These are phyloP conservation scores for Charina bottae DNA, from an alignment of 2,113 vertebrate species.

Conservation along the genomic window DNA sequence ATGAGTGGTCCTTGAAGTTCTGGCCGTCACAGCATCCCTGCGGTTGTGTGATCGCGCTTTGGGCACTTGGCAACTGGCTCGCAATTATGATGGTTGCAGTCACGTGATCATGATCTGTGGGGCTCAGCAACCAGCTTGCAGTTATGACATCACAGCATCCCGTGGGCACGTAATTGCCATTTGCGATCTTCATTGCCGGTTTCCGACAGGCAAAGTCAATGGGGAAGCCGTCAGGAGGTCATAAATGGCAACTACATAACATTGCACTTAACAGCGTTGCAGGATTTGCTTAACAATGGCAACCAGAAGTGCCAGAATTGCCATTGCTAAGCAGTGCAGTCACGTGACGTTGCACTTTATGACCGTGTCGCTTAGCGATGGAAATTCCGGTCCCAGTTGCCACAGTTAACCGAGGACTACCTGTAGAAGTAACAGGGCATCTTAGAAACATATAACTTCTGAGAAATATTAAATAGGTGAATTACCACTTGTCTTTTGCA, in stretches of 20 bases:
- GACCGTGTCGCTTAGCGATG: background rate
- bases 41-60: background rate
- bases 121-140: too few relatives aligned
- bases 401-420: background rate
- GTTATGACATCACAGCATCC: too few relatives aligned
- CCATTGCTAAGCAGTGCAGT: background rate
- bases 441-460: background rate
- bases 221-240: background rate
- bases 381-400: background rate
- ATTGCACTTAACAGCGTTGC: background rate
- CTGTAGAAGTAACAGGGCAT: background rate
- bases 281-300: background rate
- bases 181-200: background rate
- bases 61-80: background rate
- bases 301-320: background rate
- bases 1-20: background rate
- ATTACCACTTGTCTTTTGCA: background rate
- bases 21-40: background rate
- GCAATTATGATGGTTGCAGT: background rate
- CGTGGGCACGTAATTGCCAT: background rate
- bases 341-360: background rate
- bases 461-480: background rate
- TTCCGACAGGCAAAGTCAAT: background rate
- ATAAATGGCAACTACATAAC: background rate
- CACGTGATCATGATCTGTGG: background rate